Evolutionary conservation across 1,140 invertebrate species (phyloP).

Genomic region (Drosophila nasuta): DNA sequence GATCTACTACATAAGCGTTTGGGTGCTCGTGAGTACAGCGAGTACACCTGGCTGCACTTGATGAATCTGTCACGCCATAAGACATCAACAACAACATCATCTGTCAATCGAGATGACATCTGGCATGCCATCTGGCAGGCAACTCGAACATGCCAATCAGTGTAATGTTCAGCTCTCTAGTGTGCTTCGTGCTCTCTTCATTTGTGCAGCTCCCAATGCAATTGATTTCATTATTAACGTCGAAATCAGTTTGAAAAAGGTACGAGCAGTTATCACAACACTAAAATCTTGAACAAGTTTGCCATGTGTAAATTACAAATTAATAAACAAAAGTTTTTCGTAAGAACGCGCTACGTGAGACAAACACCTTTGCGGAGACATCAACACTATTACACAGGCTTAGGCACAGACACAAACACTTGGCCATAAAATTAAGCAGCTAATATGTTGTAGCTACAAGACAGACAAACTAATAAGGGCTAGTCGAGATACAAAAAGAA

Average conservation of each 20-base stretch:
- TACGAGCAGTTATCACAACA: background rate
- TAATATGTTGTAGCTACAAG: slow-evolving; percentile 79
- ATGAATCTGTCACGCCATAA: slow-evolving; percentile 56
- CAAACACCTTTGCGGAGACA: slow-evolving; percentile 37
- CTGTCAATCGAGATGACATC: slow-evolving; percentile 28
- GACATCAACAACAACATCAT: slow-evolving; percentile 40
- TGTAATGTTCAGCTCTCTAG: background rate
- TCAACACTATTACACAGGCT: background rate
- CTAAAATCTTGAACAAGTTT: slow-evolving; percentile 39
- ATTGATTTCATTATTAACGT: slow-evolving; percentile 17
- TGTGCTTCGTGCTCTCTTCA: background rate
- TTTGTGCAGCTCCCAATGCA: slow-evolving; percentile 3
- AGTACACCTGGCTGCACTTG: slow-evolving; percentile 62
- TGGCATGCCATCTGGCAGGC: slow-evolving; percentile 7
- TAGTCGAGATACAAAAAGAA: too few species aligned
- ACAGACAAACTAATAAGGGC: slow-evolving; percentile 60
- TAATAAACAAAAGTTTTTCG: slow-evolving; percentile 77
- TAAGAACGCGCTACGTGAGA: slow-evolving; percentile 28
- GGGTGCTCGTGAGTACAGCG: background rate
- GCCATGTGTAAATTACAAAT: slow-evolving; percentile 60
- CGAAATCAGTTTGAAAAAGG: slow-evolving; percentile 4
- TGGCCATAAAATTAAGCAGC: slow-evolving; percentile 69
- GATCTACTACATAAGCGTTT: background rate
- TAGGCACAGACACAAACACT: slow-evolving; percentile 19
- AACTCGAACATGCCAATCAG: slow-evolving; percentile 30